Base-by-base conservation (phyloP, 2,113 vertebrate species). In the Cygnus atratus region DNA sequence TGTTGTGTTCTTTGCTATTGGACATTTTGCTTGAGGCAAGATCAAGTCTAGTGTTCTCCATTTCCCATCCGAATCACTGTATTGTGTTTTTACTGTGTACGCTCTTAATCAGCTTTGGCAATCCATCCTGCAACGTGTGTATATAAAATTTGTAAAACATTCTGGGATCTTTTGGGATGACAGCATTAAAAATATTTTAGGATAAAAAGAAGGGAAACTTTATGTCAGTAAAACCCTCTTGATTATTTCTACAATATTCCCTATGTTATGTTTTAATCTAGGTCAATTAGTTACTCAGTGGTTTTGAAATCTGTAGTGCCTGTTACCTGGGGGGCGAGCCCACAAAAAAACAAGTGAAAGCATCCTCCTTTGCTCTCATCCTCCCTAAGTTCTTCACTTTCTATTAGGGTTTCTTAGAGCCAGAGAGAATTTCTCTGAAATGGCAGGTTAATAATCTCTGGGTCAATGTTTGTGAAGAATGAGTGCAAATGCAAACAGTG, bases 21-120 rank as follows among this genome's bases (percentile, higher is more conserved):
- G 90, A 91, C 58, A 58, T 87, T 84, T 95, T 96, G 80, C 93
- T 95, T 73, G 80, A 87, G 80, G 95, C 66, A 89, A 87, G 90
- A 96, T 85, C 66, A 89, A 85, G 91, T 48, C 41, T 79, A 37
- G 71, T 61, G 58, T 87, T 95, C 61, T 66, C 74, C 41, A 39
- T 87, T 92, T 94, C 84, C 86, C 44, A 80, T 87, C 54, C 67
- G 76, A 82, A 92, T 71, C 10, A 1, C 73, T 55, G 50, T 84
- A 50, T 43, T 93, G 58, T 82, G 44, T n/a, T 82, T 77, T 67
- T 92, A 48, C 74, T 85, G 92, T 71, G 79, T 87, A 55, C 87
- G 87, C 74, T 94, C 77, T 92, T 87, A 87, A 95, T 92, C 74
- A 92, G 66, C 22, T 89, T 88, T 87, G 87, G 67, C 62, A 89